Conservation (phyloP, 92 coral and sea anemone genomes). For the Paragorgia papillata region DNA sequence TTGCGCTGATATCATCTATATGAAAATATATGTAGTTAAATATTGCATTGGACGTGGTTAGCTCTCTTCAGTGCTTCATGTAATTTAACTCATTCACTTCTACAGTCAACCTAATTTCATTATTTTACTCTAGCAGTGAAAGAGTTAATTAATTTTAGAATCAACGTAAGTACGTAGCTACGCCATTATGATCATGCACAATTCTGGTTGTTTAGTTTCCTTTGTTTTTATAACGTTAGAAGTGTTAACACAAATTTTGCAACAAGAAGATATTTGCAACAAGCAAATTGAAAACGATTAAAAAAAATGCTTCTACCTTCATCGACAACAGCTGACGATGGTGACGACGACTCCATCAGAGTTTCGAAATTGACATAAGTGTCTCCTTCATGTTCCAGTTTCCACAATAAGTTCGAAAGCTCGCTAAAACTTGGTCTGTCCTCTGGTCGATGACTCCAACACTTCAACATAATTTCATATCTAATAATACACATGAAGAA, state of each 20-base stretch:
- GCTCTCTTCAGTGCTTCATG: no score
- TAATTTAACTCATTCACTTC: no score
- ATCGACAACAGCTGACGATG: constrained; percentile 68
- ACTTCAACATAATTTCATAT: constrained; percentile 85
- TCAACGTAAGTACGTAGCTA: no score
- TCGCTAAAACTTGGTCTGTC: constrained; percentile 82
- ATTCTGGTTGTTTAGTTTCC: no score
- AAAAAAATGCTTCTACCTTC: background rate
- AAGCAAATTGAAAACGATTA: background rate
- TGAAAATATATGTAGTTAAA: background rate
- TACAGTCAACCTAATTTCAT: no score
- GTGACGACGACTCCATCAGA: constrained; percentile 56
- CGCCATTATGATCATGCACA: no score
- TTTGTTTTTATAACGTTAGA: no score
- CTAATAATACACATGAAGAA: constrained; percentile 17
- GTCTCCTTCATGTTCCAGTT: constrained; percentile 76
- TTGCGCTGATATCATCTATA: background rate
- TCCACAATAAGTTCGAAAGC: constrained; percentile 69
- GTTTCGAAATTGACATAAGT: constrained; percentile 94
- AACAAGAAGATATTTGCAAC: background rate
- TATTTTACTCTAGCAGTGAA: no score
- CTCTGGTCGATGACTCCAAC: constrained; percentile 81
- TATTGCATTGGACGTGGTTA: no score
- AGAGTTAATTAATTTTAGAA: no score
- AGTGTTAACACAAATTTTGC: no score